These are phyloP conservation scores for Saguinus imperator DNA, from an alignment of 2,113 vertebrate genomes.

Conservation along the genomic window DNA sequence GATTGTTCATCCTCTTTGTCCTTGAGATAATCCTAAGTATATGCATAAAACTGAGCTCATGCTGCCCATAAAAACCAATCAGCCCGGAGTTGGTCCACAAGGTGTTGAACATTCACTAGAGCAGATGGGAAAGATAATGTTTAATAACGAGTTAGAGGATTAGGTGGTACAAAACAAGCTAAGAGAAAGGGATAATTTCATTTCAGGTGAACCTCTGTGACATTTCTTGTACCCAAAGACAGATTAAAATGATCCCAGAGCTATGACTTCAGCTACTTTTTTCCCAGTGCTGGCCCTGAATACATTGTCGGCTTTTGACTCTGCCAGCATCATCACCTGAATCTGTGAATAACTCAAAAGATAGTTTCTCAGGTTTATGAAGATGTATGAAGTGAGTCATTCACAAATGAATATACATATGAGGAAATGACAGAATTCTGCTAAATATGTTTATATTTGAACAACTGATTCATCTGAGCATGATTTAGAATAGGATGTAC, in stretches of 20 bases:
- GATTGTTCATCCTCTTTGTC: slow-evolving; percentile 86
- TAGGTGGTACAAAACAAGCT: slow-evolving; percentile 83
- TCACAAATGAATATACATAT: slow-evolving; percentile 82
- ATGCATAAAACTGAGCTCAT: slow-evolving; percentile 85
- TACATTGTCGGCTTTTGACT: slow-evolving; percentile 66
- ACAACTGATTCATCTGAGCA: slow-evolving; percentile 76
- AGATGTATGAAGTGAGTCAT: slow-evolving; percentile 79
- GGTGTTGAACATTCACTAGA: slow-evolving; percentile 80
- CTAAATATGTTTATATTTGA: slow-evolving; percentile 82
- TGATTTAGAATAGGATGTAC: slow-evolving; percentile 75
- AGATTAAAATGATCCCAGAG: slow-evolving; percentile 81
- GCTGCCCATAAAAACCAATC: slow-evolving; percentile 84
- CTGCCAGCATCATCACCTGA: slow-evolving; percentile 64
- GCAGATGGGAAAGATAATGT: slow-evolving; percentile 89
- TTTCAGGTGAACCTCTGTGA: slow-evolving; percentile 84
- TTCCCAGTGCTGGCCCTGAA: slow-evolving; percentile 74
- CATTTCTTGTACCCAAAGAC: slow-evolving; percentile 82
- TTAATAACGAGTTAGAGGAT: slow-evolving; percentile 88
- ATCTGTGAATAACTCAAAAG: slow-evolving; percentile 81
- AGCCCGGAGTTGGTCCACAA: slow-evolving; percentile 80
- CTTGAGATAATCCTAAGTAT: slow-evolving; percentile 85
- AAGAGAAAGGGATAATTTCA: slow-evolving; percentile 84
- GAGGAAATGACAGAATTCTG: slow-evolving; percentile 78
- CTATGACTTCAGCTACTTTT: slow-evolving; percentile 73
- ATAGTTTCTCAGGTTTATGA: slow-evolving; percentile 77